Conservation (phyloP, 2,113 vertebrate species). For the Onychorhynchus coronatus region DNA sequence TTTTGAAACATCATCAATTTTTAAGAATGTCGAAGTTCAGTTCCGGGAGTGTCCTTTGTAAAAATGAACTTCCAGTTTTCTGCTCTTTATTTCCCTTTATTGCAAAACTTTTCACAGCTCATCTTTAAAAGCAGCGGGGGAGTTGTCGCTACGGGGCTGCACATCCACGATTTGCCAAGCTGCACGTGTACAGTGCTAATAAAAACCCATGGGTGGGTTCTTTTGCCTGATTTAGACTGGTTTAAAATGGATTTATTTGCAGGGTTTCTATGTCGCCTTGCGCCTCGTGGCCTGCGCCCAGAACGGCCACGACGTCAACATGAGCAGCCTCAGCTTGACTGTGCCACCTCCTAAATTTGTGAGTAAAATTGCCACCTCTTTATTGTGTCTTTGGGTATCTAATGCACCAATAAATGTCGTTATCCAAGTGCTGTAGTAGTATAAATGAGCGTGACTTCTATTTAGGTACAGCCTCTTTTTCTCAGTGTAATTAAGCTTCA, state of each 20-base stretch:
- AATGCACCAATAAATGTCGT: not conserved
- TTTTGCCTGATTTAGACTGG: not conserved
- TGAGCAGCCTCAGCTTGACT: constrained; percentile 83
- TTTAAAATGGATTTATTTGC: not conserved
- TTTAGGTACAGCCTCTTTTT: not conserved
- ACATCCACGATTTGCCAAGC: no score
- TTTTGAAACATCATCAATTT: not conserved
- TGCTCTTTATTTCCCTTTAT: not conserved
- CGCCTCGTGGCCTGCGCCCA: constrained; percentile 93
- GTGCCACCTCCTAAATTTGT: constrained; percentile 94
- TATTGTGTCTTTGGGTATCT: not conserved
- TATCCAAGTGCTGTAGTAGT: not conserved
- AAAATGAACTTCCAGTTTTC: not conserved
- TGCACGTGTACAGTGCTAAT: not conserved
- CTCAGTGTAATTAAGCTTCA: not conserved
- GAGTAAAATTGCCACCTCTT: constrained; percentile 72
- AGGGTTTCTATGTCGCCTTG: constrained; percentile 93
- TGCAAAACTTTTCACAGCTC: not conserved
- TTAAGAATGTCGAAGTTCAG: not conserved
- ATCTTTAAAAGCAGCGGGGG: not conserved
- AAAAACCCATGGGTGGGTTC: not conserved
- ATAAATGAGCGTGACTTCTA: not conserved
- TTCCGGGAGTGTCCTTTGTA: not conserved
- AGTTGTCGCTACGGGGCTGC: not conserved
- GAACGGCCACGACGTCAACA: constrained; percentile 87